Evolutionary conservation across 2,797 vertebrate genomes (phyloP).

Genomic region (Ctenopoma kingsleyae): DNA sequence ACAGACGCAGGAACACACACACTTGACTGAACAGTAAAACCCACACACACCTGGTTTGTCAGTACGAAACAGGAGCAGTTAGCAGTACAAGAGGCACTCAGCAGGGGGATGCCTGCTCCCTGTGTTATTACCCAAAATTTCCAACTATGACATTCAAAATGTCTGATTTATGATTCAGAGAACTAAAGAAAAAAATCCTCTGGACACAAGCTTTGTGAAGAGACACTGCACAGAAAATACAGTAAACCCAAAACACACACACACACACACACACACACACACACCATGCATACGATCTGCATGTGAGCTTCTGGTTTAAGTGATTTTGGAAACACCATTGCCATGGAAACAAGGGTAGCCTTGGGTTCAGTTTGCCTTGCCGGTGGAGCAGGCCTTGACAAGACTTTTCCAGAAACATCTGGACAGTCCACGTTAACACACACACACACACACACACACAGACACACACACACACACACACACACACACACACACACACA

Average conservation of each 20-base stretch:
- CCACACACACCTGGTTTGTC: not conserved
- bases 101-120: not conserved
- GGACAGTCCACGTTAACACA: conserved; percentile 34
- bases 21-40: not conserved
- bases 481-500: not conserved
- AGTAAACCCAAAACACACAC: conserved; percentile 14
- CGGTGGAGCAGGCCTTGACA: conserved; percentile 27
- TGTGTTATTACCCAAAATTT: conserved; percentile 20
- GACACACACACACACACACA: not conserved
- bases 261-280: conserved; percentile 11
- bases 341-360: conserved; percentile 59
- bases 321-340: conserved; percentile 54
- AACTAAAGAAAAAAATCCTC: conserved; percentile 20
- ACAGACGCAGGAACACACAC: conserved; percentile 5
- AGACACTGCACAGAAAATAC: conserved; percentile 15
- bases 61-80: conserved; percentile 4
- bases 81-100: not conserved
- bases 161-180: conserved; percentile 9
- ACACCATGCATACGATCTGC: not conserved
- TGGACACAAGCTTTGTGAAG: conserved; percentile 4
- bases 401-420: conserved; percentile 74
- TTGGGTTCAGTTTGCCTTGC: conserved; percentile 38
- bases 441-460: not conserved
- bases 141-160: not conserved
- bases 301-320: conserved; percentile 13